Evolutionary conservation across 1,140 invertebrate species (phyloP).

Genomic region (Drosophila paulistorum): DNA sequence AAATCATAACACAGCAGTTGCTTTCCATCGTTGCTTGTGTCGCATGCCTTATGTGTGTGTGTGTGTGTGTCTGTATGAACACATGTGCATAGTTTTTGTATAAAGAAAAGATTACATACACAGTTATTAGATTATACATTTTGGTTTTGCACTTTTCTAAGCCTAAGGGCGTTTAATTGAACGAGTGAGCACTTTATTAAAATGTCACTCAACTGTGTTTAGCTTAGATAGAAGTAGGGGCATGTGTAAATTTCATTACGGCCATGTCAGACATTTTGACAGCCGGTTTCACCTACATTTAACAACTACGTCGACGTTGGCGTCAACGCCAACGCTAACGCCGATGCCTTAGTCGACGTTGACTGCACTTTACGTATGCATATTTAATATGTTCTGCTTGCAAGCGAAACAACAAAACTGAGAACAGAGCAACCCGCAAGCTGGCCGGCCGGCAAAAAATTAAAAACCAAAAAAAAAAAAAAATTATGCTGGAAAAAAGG

Average conservation of each 20-base stretch:
- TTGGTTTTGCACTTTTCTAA: slow-evolving; percentile 14
- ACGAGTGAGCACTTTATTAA: slow-evolving; percentile 80
- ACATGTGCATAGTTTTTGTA: neutral
- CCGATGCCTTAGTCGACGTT: neutral
- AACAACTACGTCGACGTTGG: slow-evolving; percentile 32
- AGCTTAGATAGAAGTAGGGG: slow-evolving; percentile 21
- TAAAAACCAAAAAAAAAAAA: slow-evolving; percentile 25
- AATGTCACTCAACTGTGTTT: slow-evolving; percentile 77
- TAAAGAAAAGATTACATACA: neutral
- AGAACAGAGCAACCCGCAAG: slow-evolving; percentile 38
- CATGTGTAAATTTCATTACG: slow-evolving; percentile 75
- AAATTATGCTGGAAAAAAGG: slow-evolving; percentile 26
- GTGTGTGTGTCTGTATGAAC: too few relatives aligned
- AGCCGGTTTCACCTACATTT: slow-evolving; percentile 75
- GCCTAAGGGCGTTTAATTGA: slow-evolving; percentile 69
- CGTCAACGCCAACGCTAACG: slow-evolving; percentile 26
- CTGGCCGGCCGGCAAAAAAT: slow-evolving; percentile 11
- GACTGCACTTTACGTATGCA: slow-evolving; percentile 61
- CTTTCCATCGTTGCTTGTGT: neutral
- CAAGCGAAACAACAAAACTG: slow-evolving; percentile 38
- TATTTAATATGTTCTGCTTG: slow-evolving; percentile 67
- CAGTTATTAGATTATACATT: slow-evolving; percentile 8
- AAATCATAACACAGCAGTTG: too few relatives aligned
- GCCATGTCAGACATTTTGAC: slow-evolving; percentile 73
- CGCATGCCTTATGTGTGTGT: neutral